Evolutionary conservation across 2,113 vertebrate species (phyloP), one percentile per base, ranked within the genome.

Genomic region (Pagrus major): DNA sequence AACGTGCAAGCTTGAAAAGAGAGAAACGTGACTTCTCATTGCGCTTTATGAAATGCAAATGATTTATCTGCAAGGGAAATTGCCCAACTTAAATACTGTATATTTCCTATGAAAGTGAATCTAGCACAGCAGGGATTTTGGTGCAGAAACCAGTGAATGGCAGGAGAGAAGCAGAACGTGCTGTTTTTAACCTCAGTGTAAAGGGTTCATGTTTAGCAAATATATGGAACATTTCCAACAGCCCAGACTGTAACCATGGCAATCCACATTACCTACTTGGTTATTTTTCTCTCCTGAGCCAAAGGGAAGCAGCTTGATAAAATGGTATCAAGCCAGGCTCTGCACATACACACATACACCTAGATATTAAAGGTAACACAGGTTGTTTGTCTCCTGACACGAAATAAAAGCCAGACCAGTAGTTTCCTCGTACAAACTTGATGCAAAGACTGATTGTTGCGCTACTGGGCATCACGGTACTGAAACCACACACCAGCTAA

Each of bases 191-290:
- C 83, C 78, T 79, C 0, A 5, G 78, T 75, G 6, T 55, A 79
- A 76, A 89, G 14, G 69, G 71, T 84, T 87, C 69, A 77, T 67
- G 74, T 47, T 88, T 71, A 67, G 54, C 55, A 79, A 71, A 85
- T 74, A 75, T 74, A 80, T 72, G 81, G 75, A 84, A 72, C 27
- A 64, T 76, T 78, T 83, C 42, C 93, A 91, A 58, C 70, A 61
- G 76, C 4, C 71, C 87, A 86, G 83, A 85, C 80, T 72, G 91
- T 89, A 91, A 90, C 89, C 91, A 93, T 93, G 90, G 83, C 44
- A 80, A 92, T 91, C 71, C 51, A 83, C 89, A 84, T 88, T 83
- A 88, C 78, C 84, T 85, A 77, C 81, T 84, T 75, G 81, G 77
- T 90, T 87, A 83, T 84, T 87, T 86, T 77, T 78, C 80, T 75